Base-by-base conservation (phyloP, 2,888 invertebrate genomes). In the Epistrophe eligans region DNA sequence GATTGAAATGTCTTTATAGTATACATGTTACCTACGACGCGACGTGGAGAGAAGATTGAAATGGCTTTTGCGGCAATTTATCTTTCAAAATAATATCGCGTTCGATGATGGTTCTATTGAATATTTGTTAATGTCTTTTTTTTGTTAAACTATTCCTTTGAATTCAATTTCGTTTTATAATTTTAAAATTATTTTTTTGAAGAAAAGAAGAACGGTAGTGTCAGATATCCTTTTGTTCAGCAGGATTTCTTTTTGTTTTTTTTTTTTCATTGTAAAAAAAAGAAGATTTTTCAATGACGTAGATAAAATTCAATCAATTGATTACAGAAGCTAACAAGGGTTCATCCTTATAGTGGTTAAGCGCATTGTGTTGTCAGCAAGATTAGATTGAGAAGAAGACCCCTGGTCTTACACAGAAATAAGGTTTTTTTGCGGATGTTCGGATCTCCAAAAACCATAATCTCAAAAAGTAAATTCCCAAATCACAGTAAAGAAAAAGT, bases 1-100 rank as follows among this genome's bases (percentile, higher is more conserved):
- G 66, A 80, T 80, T 79, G 74, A 79, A 77, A 60, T 60, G 64
- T 67, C 72, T 67, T 62, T 67, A 15, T 24, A n/a, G 24, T 24
- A 24, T 24, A 24, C n/a, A n/a, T n/a, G n/a, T 1, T 24, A 24
- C 24, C n/a, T 13, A 40, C 43, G 35, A 35, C n/a, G 7, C 8
- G 35, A 35, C n/a, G n/a, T n/a, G n/a, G 19, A 32, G 19, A 38
- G 45, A 48, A n/a, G 17, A 40, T 40, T 70, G 24, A 55, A 24
- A 70, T 40, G n/a, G 28, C 7, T 55, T 24, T 55, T 40, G 52
- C 38, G 3, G 67, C 1, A 9, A 24, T 55, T 55, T n/a, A n/a
- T n/a, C n/a, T n/a, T n/a, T n/a, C n/a, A n/a, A 24, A 8, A 40
- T 40, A 38, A 55, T 55, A 40, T 70, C 40, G 52, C 70, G 10